Conservation (phyloP, 2,113 vertebrate species). For the Oreochromis spilurus region DNA sequence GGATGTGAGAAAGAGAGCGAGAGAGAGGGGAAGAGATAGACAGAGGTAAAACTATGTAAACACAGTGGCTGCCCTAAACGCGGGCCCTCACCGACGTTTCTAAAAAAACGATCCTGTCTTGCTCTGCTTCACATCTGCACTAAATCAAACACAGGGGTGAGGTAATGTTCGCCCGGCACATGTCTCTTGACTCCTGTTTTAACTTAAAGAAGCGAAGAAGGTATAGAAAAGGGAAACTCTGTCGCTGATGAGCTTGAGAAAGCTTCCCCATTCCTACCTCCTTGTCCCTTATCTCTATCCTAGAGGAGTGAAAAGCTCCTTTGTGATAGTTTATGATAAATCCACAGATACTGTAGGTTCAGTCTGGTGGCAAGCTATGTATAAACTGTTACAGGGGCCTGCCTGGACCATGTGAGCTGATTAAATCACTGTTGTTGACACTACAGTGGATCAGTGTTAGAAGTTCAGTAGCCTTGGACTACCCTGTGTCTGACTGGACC, state of each 20-base stretch:
- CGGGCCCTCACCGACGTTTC: conserved; percentile 66
- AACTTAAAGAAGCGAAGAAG: conserved; percentile 59
- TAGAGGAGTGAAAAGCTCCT: conserved; percentile 66
- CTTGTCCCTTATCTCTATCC: conserved; percentile 67
- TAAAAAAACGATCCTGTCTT: conserved; percentile 68
- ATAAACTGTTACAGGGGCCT: conserved; percentile 49
- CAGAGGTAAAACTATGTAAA: conserved; percentile 76
- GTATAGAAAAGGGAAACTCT: conserved; percentile 47
- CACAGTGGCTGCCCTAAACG: conserved; percentile 78
- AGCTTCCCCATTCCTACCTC: conserved; percentile 58
- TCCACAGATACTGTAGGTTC: conserved; percentile 56
- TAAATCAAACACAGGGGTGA: conserved; percentile 83
- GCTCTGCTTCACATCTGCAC: conserved; percentile 82
- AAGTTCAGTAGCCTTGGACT: conserved; percentile 59
- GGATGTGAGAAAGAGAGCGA: conserved; percentile 34
- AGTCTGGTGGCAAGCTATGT: conserved; percentile 53
- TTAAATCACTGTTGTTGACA: conserved; percentile 72
- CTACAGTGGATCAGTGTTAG: conserved; percentile 63
- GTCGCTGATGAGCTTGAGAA: conserved; percentile 39
- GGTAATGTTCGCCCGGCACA: conserved; percentile 75
- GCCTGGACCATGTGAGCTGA: conserved; percentile 54
- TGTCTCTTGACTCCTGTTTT: conserved; percentile 84
- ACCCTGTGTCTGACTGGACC: conserved; percentile 55
- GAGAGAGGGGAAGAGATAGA: conserved; percentile 47
- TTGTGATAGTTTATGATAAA: conserved; percentile 76